Evolutionary conservation across 2,797 vertebrate species (phyloP), one percentile per base, ranked within the genome.

Genomic region (Urocyon cinereoargenteus): DNA sequence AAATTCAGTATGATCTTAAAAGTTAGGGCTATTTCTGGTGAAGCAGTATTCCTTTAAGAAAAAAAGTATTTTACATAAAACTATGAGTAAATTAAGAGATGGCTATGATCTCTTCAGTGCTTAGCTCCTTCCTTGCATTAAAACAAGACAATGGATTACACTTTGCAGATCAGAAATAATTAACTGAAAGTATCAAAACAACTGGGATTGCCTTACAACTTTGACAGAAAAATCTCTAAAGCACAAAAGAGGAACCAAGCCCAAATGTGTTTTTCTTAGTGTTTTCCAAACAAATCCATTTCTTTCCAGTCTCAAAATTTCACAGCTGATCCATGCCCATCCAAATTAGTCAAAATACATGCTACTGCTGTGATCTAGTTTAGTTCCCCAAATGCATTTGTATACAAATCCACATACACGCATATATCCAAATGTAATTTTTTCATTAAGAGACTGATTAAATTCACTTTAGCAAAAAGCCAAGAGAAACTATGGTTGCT

Each of bases 1-100:
- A 95, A 75, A 93, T 77, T 91, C 31, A 68, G n/a, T 22, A 82
- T 45, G 59, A 61, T 28, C 36, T 86, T 91, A 83, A 86, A 96
- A 79, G 51, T 34, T 73, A 78, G 3, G 9, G 16, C 62, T 93
- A 57, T 64, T 94, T 90, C 40, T 82, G n/a, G 12, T 15, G 6
- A 82, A 85, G 6, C 19, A 86, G 40, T 12, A 96, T 22, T 51
- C 72, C 28, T 92, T 57, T 83, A 72, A 66, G 34, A 10, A 93
- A 79, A 84, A 72, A 73, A 13, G 36, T 4, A 36, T 19, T 79
- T 70, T 92, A 59, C 1, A 53, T 26, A 93, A 66, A 91, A 86
- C 94, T 51, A 87, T 61, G 53, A 92, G 13, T 28, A 94, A 92
- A 85, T 66, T 85, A 82, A 92, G 26, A 70, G 72, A 84, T 36